Percentiles rank a stretch among this genome's conserved stretches.
Evolutionary conservation across 2,797 vertebrate species (phyloP).

Genomic region (Xenentodon cancila): DNA sequence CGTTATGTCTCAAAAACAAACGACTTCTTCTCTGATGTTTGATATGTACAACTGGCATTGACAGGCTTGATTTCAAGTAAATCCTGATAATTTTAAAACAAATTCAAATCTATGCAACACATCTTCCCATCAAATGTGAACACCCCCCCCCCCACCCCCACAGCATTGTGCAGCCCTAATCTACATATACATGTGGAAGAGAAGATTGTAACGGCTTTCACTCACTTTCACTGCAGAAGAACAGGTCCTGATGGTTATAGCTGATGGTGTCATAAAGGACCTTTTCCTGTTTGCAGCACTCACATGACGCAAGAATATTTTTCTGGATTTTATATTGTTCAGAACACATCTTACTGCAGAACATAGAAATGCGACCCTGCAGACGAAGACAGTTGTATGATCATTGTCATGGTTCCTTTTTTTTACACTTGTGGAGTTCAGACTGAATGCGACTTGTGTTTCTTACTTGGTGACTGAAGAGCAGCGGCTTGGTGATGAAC

Average conservation of each 20-base stretch:
- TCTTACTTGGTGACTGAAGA: slow-evolving; percentile 91
- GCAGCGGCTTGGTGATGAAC: slow-evolving; percentile 90
- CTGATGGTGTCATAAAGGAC: slow-evolving; percentile 71
- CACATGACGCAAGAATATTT: slow-evolving; percentile 68
- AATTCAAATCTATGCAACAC: no score
- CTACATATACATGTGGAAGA: no score
- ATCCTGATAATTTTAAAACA: no score
- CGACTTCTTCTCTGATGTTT: no score
- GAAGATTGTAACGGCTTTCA: neutral
- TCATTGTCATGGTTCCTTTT: neutral
- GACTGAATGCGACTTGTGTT: neutral
- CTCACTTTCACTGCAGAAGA: slow-evolving; percentile 80
- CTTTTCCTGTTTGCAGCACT: slow-evolving; percentile 77
- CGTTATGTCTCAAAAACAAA: no score
- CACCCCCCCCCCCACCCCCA: no score
- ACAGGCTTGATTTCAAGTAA: no score
- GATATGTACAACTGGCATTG: no score
- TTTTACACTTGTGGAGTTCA: no score
- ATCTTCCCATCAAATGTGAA: no score
- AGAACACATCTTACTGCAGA: slow-evolving; percentile 75
- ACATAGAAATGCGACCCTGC: slow-evolving; percentile 75
- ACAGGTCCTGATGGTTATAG: slow-evolving; percentile 70
- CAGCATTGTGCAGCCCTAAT: no score
- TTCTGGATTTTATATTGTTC: slow-evolving; percentile 75
- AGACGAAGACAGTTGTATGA: neutral